Percentiles rank a stretch among this genome's conserved stretches.
Conservation (phyloP, 2,797 vertebrate species). For the Cetoscarus ocellatus region DNA sequence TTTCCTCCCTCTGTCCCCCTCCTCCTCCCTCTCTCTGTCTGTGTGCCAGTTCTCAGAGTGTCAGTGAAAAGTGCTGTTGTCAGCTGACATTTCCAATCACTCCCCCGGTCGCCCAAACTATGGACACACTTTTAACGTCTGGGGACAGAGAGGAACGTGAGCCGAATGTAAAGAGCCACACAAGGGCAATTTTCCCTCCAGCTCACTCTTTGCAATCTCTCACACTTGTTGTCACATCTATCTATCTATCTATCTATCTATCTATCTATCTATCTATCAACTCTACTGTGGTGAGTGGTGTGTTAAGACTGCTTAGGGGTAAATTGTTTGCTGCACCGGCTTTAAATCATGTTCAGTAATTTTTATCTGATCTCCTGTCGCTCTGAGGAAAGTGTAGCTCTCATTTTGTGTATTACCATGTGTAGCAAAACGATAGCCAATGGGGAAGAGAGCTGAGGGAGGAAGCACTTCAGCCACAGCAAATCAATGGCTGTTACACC, state of each 20-base stretch:
- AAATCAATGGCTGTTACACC: no score
- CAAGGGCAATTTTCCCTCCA: slow-evolving; percentile 71
- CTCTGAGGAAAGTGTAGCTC: no score
- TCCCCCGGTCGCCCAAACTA: slow-evolving; percentile 79
- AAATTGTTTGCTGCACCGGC: no score
- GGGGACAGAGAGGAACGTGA: slow-evolving; percentile 81
- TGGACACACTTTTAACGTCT: slow-evolving; percentile 84
- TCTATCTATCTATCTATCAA: slow-evolving; percentile 21
- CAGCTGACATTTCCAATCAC: slow-evolving; percentile 88
- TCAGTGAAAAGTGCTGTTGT: slow-evolving; percentile 87
- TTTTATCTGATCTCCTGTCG: no score
- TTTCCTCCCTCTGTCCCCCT: slow-evolving; percentile 52
- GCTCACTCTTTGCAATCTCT: slow-evolving; percentile 37
- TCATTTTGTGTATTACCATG: no score
- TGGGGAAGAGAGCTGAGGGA: no score
- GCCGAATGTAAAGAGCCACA: slow-evolving; percentile 62
- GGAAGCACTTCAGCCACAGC: no score
- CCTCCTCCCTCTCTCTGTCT: slow-evolving; percentile 47
- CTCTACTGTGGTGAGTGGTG: not conserved
- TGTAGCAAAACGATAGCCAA: no score
- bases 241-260: slow-evolving; percentile 22
- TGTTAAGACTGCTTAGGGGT: no score
- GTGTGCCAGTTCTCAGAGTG: slow-evolving; percentile 81
- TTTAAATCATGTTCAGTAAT: no score
- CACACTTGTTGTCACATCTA: slow-evolving; percentile 52